Conservation (phyloP, 2,888 invertebrate species). For the Amphipyra tragopoginis region DNA sequence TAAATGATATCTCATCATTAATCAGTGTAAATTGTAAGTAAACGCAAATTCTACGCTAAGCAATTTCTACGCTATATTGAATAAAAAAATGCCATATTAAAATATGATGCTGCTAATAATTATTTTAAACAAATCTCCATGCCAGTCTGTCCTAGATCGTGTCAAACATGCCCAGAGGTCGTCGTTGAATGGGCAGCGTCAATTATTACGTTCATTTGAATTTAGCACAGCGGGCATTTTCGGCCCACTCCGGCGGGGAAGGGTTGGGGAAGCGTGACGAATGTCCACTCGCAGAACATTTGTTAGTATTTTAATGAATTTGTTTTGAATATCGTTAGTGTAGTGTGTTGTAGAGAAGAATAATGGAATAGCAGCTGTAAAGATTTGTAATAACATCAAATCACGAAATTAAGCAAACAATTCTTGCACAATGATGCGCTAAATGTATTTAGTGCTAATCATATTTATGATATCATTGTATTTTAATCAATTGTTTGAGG, state of each 20-base stretch:
- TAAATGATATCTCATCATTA: too few relatives aligned
- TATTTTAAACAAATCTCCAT: slow-evolving; percentile 56
- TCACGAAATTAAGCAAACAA: too few relatives aligned
- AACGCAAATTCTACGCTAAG: too few relatives aligned
- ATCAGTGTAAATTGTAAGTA: too few relatives aligned
- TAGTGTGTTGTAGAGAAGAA: neutral
- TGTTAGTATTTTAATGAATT: slow-evolving; percentile 75
- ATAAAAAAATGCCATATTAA: too few relatives aligned
- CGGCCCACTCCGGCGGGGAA: slow-evolving; percentile 71
- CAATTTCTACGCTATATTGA: too few relatives aligned
- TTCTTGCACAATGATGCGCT: too few relatives aligned
- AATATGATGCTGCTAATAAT: neutral
- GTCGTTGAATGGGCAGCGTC: slow-evolving; percentile 73
- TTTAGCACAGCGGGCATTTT: slow-evolving; percentile 82
- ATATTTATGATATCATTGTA: too few relatives aligned
- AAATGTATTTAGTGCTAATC: too few relatives aligned
- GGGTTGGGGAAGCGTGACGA: slow-evolving; percentile 82
- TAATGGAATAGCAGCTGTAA: neutral
- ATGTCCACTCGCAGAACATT: slow-evolving; percentile 77
- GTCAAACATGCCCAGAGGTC: slow-evolving; percentile 67
- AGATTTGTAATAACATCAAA: too few relatives aligned
- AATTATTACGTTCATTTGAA: slow-evolving; percentile 89
- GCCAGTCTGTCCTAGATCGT: slow-evolving; percentile 55
- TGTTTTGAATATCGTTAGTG: slow-evolving; percentile 57
- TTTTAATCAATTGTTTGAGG: too few relatives aligned